Percentiles rank a stretch among this genome's conserved stretches.
Conservation (phyloP, 2,797 vertebrate genomes). For the Gobio occitaniae region DNA sequence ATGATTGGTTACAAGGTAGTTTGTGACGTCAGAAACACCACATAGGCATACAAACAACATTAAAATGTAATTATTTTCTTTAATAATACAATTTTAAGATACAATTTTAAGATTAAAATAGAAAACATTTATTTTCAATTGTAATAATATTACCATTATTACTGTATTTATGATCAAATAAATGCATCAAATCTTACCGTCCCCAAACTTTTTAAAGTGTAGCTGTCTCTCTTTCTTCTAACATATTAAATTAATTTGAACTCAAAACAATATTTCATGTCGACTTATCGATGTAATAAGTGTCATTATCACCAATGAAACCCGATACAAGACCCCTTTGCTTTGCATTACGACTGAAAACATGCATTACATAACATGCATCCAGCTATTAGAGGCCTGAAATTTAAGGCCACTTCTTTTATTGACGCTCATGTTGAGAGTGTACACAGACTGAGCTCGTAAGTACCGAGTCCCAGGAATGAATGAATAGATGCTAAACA, state of each 20-base stretch:
- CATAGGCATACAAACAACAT: no score
- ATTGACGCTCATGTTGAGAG: conserved; percentile 45
- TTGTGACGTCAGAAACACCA: no score
- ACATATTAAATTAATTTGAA: background rate
- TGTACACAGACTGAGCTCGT: conserved; percentile 53
- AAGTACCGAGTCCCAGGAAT: conserved; percentile 8
- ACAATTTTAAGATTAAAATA: no score
- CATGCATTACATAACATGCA: conserved; percentile 16
- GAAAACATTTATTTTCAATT: no score
- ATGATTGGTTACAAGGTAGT: no score
- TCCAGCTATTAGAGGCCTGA: background rate
- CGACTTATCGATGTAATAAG: background rate
- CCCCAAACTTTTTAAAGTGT: background rate
- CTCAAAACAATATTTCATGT: background rate
- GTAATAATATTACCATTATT: no score
- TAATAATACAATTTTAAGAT: no score
- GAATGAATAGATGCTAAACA: conserved; percentile 57
- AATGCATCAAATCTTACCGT: background rate
- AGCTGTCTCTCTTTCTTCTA: background rate
- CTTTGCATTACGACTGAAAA: background rate
- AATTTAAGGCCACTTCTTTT: conserved; percentile 17
- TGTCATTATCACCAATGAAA: background rate
- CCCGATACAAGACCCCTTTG: background rate
- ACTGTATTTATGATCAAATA: background rate
- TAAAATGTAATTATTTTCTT: no score